Conservation (phyloP, 2,888 invertebrate species). For the Aelia acuminata region DNA sequence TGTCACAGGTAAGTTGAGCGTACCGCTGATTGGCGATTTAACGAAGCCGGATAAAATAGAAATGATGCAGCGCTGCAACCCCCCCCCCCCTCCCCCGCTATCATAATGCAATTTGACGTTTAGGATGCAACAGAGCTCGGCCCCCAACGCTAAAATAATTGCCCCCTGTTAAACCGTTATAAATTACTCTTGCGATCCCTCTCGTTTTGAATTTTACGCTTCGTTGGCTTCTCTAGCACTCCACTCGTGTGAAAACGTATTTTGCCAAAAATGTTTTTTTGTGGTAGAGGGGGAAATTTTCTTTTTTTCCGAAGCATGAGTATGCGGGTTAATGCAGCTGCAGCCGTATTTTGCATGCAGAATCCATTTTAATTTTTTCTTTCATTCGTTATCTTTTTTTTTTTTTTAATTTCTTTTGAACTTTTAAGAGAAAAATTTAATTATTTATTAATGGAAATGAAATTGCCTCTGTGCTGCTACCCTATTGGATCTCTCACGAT, state of each 20-base stretch:
- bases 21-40: constrained; percentile 57
- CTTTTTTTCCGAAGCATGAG: neutral
- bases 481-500: too few species aligned
- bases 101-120: constrained; percentile 60
- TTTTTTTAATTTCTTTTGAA: neutral
- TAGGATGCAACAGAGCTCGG: constrained; percentile 52
- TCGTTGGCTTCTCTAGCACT: constrained; percentile 39
- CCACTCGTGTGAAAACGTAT: constrained; percentile 42
- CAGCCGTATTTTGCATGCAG: neutral
- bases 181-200: constrained; percentile 57
- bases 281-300: neutral
- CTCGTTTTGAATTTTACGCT: constrained; percentile 51
- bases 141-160: constrained; percentile 60
- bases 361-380: neutral
- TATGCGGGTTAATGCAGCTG: neutral
- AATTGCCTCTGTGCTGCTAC: too few species aligned
- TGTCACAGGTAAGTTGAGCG: constrained; percentile 46
- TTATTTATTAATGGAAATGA: too few species aligned
- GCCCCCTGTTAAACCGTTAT: constrained; percentile 60
- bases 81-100: constrained; percentile 6
- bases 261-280: constrained; percentile 36
- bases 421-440: too few species aligned
- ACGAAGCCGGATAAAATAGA: constrained; percentile 58
- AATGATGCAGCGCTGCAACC: constrained; percentile 58
- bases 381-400: neutral